These are phyloP conservation scores for Erebia ligea DNA, from an alignment of 2,888 invertebrate genomes.

Conservation along the genomic window DNA sequence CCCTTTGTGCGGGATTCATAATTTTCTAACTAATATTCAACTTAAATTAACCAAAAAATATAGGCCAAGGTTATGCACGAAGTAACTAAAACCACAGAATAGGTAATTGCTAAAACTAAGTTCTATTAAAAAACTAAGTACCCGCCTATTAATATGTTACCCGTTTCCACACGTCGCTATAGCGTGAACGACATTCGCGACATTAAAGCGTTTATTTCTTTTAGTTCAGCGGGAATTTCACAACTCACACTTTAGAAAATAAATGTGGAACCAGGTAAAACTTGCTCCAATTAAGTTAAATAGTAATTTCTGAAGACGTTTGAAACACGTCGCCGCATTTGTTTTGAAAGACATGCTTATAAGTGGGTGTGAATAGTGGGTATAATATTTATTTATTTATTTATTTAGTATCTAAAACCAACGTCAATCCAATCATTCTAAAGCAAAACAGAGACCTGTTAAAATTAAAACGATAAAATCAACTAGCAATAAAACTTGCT, in stretches of 20 bases:
- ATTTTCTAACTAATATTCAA: neutral
- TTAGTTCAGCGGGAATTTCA: constrained; percentile 14
- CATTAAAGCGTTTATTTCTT: constrained; percentile 15
- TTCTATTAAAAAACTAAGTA: neutral
- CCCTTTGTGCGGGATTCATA: constrained; percentile 18
- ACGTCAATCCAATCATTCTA: no score
- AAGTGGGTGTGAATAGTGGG: no score
- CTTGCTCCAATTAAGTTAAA: constrained; percentile 38
- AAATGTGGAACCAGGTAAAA: constrained; percentile 23
- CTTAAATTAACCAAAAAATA: neutral
- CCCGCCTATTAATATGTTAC: neutral
- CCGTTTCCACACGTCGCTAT: neutral
- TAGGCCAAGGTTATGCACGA: no score
- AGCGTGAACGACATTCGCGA: constrained; percentile 8
- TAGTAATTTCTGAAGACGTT: constrained; percentile 52
- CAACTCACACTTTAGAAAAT: constrained; percentile 21
- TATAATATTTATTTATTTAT: no score
- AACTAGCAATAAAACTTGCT: no score
- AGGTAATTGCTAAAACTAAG: no score
- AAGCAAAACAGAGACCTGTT: no score
- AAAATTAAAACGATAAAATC: no score
- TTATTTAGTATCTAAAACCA: no score
- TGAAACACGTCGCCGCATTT: constrained; percentile 12
- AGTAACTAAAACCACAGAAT: no score
- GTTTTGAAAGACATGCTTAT: no score